Conservation (phyloP, 2,113 vertebrate species). For the Raphicerus campestris region DNA sequence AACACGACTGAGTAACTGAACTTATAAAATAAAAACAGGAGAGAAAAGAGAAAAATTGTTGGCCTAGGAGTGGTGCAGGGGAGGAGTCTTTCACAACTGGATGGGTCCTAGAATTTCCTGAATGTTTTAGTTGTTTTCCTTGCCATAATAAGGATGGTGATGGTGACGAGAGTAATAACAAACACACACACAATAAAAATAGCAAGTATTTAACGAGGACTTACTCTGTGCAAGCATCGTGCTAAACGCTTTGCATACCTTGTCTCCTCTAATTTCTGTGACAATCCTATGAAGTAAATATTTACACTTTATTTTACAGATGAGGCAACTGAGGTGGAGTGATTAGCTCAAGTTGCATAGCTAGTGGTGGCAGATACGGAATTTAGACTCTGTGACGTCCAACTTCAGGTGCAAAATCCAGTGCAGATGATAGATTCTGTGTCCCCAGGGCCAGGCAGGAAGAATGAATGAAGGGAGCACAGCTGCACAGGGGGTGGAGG, state of each 20-base stretch:
- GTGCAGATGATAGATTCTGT: not conserved
- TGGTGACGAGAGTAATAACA: not conserved
- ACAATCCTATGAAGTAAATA: not conserved
- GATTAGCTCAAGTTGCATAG: not conserved
- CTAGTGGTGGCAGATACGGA: not conserved
- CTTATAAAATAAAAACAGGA: not conserved
- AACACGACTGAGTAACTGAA: not conserved
- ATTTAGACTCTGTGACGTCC: not conserved
- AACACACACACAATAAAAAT: not conserved
- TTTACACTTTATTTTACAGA: not conserved
- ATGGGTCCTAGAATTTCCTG: not conserved
- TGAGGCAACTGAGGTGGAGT: not conserved
- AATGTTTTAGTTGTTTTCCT: not conserved
- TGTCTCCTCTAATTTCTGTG: not conserved
- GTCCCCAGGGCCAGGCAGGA: not conserved
- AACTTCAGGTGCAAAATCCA: not conserved
- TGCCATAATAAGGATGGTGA: too few relatives aligned
- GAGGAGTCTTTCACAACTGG: not conserved
- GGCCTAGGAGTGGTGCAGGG: too few relatives aligned
- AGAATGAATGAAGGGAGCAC: not conserved
- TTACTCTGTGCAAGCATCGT: not conserved
- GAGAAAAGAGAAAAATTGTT: not conserved
- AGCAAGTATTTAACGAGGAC: not conserved
- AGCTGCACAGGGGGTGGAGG: accelerated
- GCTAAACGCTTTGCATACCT: not conserved